Evolutionary conservation across 2,888 invertebrate genomes (phyloP), one percentile per base, ranked within the genome.

Genomic region (Cryptus viduatorius): DNA sequence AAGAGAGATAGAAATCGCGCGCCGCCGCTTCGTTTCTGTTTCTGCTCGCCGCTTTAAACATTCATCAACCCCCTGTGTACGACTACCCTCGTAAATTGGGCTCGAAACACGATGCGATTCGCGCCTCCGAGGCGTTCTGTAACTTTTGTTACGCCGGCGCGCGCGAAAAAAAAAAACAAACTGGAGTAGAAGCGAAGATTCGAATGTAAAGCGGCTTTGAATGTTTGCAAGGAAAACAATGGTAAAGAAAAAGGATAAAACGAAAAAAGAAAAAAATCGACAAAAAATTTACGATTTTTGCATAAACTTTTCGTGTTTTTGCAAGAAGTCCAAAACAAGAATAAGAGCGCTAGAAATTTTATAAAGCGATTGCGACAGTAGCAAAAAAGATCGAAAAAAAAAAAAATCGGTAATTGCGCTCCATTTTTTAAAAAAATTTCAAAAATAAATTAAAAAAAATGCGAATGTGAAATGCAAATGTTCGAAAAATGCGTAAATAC

Each of bases 51-150:
- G 89, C 88, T 89, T 93, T 89, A 93, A 93, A 92, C 88, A 93
- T 93, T 93, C 92, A 93, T 89, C 89, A 85, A 85, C 86, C 83
- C 88, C 85, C 90, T 89, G 91, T 92, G 91, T 92, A 90, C 89
- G 88, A 92, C 89, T 90, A 91, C 90, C 89, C 90, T 89, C 89
- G 89, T 92, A 92, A 93, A 90, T 88, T 82, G 56, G 65, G 89
- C 88, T 90, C 89, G 56, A 84, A 89, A 92, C 92, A 92, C 90
- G 89, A 86, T 88, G 88, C 87, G 85, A 84, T 29, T 48, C 50
- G 29, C 12, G 29, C 3, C 8, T 16, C 16, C 65, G 10, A 61
- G 61, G 29, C 31, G 61, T n/a, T 61, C n/a, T 29, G 61, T 29
- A 8, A 24, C 59, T 59, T 59, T 59, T 2, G 31, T n/a, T 7